Base-by-base conservation (phyloP, 1,140 invertebrate genomes). In the Drosophila sturtevanti region DNA sequence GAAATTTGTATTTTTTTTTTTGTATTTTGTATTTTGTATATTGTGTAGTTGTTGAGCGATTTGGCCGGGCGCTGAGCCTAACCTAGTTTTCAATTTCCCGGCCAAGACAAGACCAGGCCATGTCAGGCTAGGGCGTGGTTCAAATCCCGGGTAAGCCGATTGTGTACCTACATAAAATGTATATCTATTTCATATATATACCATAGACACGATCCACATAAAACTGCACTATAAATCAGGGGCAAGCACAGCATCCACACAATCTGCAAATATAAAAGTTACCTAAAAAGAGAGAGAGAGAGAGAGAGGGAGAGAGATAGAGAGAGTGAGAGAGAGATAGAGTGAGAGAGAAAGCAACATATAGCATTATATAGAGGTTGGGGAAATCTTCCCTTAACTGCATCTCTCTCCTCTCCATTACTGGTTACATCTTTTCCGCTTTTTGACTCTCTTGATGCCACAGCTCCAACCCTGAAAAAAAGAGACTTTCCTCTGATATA, bases 111-210 rank as follows among this genome's bases (percentile, higher is more conserved):
- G 77, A 85, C 2, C 34, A 35, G 34, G 34, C 9, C 34, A 35
- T 16, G 41, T 2, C 18, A 81, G 78, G 82, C 64, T 72, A 87
- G 84, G 84, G 84, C 84, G 84, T 89, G 84, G 84, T 89, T 89
- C 77, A 75, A 84, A 84, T 89, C 84, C 84, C 84, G 85, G 84
- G 85, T 89, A 89, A 80, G 41, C 68, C 79, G 67, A 55, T 65
- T 65, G 38, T 48, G 59, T 77, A 61, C 59, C 51, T 74, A 48
- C 18, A 68, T 35, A 41, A 66, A 54, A 51, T 72, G 64, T 68
- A 69, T 64, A 65, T 54, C 63, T 34, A 24, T 31, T 31, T 31
- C 27, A 31, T 31, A 31, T 16, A 24, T 22, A 21, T 35, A 69
- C 61, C 68, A 62, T 24, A 79, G 52, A 86, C 63, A 68, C 64